These are phyloP conservation scores for Chrysocyon brachyurus DNA, from an alignment of 2,797 vertebrate genomes.

Conservation along the genomic window DNA sequence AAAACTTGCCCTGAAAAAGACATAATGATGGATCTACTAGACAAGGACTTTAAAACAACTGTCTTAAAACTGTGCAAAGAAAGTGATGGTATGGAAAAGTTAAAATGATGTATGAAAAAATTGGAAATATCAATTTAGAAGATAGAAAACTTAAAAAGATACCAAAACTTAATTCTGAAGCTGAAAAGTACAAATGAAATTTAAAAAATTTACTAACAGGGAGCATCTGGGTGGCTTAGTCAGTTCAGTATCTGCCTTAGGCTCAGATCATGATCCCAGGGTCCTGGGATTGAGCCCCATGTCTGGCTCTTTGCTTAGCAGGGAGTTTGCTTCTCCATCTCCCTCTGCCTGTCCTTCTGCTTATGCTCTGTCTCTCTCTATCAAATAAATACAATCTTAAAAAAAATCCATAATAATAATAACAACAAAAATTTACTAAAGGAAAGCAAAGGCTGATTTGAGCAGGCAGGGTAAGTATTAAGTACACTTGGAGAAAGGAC, in stretches of 20 bases:
- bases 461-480: background rate
- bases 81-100: background rate
- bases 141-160: background rate
- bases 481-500: background rate
- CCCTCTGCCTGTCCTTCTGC: too few relatives aligned
- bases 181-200: background rate
- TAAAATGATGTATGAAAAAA: background rate
- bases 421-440: background rate
- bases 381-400: too few relatives aligned
- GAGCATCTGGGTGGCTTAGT: too few relatives aligned
- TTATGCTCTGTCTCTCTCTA: too few relatives aligned
- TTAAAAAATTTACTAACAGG: background rate
- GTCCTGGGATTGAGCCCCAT: too few relatives aligned
- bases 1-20: background rate
- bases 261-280: too few relatives aligned
- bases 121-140: background rate
- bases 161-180: background rate
- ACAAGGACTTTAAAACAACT: background rate
- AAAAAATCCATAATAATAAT: too few relatives aligned
- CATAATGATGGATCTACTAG: background rate
- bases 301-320: too few relatives aligned
- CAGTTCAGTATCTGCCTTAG: too few relatives aligned
- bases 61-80: background rate
- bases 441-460: background rate
- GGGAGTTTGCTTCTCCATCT: too few relatives aligned